Conservation (phyloP, 2,113 vertebrate species). For the Hemiscyllium ocellatum region DNA sequence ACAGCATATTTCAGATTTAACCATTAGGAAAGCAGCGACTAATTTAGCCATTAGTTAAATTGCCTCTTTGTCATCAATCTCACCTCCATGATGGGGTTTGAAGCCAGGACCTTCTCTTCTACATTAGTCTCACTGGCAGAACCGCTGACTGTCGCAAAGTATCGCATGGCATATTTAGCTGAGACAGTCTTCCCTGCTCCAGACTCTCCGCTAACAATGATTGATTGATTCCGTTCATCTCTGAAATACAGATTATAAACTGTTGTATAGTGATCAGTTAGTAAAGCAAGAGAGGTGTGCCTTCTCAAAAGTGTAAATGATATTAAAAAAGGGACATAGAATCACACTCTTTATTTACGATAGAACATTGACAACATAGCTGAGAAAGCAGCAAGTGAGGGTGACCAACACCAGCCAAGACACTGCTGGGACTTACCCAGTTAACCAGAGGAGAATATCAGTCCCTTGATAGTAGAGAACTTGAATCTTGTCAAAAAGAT, state of each 20-base stretch:
- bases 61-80: slow-evolving; percentile 45
- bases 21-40: neutral
- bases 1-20: neutral
- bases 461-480: neutral
- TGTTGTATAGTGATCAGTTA: neutral
- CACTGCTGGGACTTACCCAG: neutral
- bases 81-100: slow-evolving; percentile 99
- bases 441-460: neutral
- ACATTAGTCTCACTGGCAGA: slow-evolving; percentile 91
- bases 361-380: neutral
- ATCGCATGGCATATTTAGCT: slow-evolving; percentile 96
- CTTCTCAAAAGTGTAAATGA: neutral
- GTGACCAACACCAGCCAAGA: neutral
- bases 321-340: neutral
- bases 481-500: neutral
- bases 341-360: neutral
- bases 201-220: slow-evolving; percentile 95
- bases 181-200: slow-evolving; percentile 96
- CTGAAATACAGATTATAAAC: slow-evolving; percentile 55
- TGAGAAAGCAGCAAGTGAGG: neutral
- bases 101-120: slow-evolving; percentile 93
- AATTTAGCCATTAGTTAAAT: neutral
- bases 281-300: neutral
- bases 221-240: slow-evolving; percentile 94
- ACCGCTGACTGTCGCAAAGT: slow-evolving; percentile 92